Conservation (phyloP, 2,797 vertebrate species). For the Paedocypris micromegethes region DNA sequence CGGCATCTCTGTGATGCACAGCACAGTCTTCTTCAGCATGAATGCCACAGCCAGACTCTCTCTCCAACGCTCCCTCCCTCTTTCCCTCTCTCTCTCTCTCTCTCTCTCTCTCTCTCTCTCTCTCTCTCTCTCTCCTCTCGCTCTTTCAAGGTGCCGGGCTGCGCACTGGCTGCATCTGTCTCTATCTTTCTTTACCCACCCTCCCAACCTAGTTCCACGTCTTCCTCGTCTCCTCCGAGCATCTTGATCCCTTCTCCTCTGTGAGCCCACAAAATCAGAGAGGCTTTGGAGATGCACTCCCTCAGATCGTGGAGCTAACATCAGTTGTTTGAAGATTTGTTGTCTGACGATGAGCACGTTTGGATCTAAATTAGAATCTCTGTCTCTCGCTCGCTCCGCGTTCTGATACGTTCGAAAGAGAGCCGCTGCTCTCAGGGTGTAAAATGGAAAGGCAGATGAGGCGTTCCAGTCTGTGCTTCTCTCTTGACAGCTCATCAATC, state of each 20-base stretch:
- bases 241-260: slow-evolving; percentile 34
- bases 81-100: slow-evolving; percentile 29
- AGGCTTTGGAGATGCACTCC: slow-evolving; percentile 23
- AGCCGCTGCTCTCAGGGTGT: slow-evolving; percentile 34
- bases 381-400: slow-evolving; percentile 22
- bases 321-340: slow-evolving; percentile 52
- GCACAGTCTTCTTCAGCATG: slow-evolving; percentile 57
- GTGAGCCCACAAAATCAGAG: slow-evolving; percentile 10
- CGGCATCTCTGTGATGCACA: slow-evolving; percentile 55
- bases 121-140: slow-evolving; percentile 39
- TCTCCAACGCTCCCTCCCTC: slow-evolving; percentile 32
- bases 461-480: slow-evolving; percentile 41
- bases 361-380: slow-evolving; percentile 35
- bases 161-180: slow-evolving; percentile 65
- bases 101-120: slow-evolving; percentile 32
- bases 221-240: slow-evolving; percentile 6
- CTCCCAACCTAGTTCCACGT: slow-evolving; percentile 46
- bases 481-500: slow-evolving; percentile 58
- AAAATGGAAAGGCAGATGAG: slow-evolving; percentile 45
- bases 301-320: slow-evolving; percentile 38
- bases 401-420: slow-evolving; percentile 30
- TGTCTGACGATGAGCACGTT: slow-evolving; percentile 18
- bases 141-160: slow-evolving; percentile 67
- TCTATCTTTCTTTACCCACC: slow-evolving; percentile 17
- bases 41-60: slow-evolving; percentile 56